These are phyloP conservation scores for Neolamprologus variostigma DNA, from an alignment of 2,113 vertebrate species.

Conservation along the genomic window DNA sequence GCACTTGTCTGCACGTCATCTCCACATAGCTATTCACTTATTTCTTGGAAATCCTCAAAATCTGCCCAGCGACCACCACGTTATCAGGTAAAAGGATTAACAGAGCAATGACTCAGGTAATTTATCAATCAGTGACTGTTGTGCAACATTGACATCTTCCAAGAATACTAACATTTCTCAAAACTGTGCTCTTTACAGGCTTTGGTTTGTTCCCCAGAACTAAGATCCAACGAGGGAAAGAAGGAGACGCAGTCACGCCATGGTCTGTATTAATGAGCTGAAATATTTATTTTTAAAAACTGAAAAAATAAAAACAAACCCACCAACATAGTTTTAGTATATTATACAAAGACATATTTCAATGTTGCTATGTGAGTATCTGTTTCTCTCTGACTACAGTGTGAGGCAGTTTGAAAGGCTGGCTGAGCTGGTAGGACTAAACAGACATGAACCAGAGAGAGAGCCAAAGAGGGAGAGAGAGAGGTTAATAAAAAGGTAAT, in stretches of 20 bases:
- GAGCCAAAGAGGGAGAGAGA: background rate
- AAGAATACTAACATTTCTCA: background rate
- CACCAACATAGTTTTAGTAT: constrained; percentile 71
- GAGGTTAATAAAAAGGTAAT: constrained; percentile 23
- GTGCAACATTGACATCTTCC: background rate
- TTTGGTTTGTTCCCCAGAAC: background rate
- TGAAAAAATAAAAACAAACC: constrained; percentile 68
- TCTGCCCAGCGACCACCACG: background rate
- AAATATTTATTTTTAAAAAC: constrained; percentile 74
- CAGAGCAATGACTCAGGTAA: background rate
- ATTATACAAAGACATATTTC: constrained; percentile 68
- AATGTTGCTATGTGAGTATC: constrained; percentile 68
- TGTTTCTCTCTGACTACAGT: constrained; percentile 65
- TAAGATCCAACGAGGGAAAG: background rate
- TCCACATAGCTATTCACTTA: background rate
- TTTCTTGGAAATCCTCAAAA: background rate
- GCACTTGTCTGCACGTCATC: background rate
- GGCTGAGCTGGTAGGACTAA: constrained; percentile 67
- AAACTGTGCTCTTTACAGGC: background rate
- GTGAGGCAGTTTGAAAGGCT: constrained; percentile 77
- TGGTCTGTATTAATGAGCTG: constrained; percentile 51
- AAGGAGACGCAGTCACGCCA: background rate
- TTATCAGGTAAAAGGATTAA: background rate
- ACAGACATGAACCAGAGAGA: constrained; percentile 25
- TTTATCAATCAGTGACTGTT: background rate